Evolutionary conservation across 2,113 vertebrate species (phyloP).

Genomic region (Okapia johnstoni): DNA sequence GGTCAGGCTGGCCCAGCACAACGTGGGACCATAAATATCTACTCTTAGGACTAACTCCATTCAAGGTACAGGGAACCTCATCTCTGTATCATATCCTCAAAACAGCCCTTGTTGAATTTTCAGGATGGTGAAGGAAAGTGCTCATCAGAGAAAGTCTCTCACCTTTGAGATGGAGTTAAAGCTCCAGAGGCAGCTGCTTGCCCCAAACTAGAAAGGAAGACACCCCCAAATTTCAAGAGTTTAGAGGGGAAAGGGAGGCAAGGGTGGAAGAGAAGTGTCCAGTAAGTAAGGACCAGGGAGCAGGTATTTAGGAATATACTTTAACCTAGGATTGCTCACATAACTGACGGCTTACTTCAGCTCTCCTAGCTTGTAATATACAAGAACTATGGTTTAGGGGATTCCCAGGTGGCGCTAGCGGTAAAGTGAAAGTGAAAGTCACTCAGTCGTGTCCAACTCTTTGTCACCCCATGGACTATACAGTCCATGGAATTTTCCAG

Average conservation of each 20-base stretch:
- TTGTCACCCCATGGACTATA: too few species aligned
- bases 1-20: background rate
- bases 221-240: background rate
- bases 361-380: background rate
- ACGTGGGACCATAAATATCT: background rate
- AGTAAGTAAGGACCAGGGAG: background rate
- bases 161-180: background rate
- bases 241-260: background rate
- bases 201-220: background rate
- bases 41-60: fast-evolving
- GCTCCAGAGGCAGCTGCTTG: background rate
- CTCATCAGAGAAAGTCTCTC: background rate
- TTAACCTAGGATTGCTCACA: background rate
- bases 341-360: background rate
- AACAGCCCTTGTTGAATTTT: background rate
- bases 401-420: background rate
- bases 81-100: background rate
- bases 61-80: background rate
- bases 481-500: too few species aligned
- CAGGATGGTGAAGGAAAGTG: background rate
- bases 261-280: background rate
- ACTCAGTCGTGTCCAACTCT: too few species aligned
- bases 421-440: too few species aligned
- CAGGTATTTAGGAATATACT: background rate
- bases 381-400: background rate